phyloP scores from a whole-genome alignment of 2,797 vertebrate genomes.

The Falco columbarius region DNA sequence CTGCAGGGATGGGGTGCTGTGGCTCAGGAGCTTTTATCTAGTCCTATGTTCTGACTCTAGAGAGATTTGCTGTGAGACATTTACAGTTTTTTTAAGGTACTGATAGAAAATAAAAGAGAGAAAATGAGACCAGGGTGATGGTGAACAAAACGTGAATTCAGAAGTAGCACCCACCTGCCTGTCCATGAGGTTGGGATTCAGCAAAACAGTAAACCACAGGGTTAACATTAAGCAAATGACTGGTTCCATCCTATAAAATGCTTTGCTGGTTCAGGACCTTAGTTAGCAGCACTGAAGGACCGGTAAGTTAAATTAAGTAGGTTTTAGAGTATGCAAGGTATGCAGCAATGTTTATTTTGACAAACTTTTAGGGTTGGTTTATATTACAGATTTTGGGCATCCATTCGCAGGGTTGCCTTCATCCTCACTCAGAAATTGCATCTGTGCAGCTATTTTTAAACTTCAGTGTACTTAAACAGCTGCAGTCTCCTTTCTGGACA shows the following conservation, averaged over 20 bases:
- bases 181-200: background rate
- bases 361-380: background rate
- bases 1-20: background rate
- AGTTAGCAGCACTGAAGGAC: background rate
- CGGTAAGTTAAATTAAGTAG: background rate
- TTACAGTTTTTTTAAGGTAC: background rate
- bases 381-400: background rate
- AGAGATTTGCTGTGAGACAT: background rate
- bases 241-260: background rate
- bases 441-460: slow-evolving; percentile 42
- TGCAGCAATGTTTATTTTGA: background rate
- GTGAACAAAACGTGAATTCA: background rate
- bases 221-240: background rate
- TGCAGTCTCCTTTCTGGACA: slow-evolving; percentile 30
- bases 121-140: background rate
- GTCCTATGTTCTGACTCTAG: background rate
- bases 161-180: background rate
- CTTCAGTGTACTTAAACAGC: slow-evolving; percentile 3
- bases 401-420: background rate
- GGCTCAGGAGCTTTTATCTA: background rate
- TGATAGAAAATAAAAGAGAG: background rate
- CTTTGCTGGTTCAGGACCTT: background rate
- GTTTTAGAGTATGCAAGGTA: background rate
- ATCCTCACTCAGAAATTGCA: slow-evolving; percentile 45
- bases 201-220: background rate